Percentiles rank a stretch among this genome's conserved stretches.
phyloP scores from a whole-genome alignment of 2,113 vertebrate genomes.

The Mormyrus lacerda region DNA sequence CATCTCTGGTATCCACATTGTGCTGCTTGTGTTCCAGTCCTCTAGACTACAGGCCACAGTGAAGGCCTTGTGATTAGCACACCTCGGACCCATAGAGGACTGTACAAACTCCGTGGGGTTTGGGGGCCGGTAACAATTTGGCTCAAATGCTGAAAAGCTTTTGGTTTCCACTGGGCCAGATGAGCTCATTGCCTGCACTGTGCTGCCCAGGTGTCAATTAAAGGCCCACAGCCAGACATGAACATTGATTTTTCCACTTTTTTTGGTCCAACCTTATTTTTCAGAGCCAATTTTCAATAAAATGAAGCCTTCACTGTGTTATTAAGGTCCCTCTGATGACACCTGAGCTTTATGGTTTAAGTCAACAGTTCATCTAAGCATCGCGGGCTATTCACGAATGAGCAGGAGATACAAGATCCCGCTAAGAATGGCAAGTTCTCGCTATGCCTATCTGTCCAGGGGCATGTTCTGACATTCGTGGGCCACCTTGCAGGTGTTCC shows the following conservation, averaged over 20 bases:
- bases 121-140: neutral
- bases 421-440: neutral
- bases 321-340: neutral
- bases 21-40: neutral
- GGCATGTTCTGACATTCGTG: neutral
- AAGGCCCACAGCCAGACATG: neutral
- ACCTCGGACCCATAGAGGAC: neutral
- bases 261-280: neutral
- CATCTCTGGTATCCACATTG: neutral
- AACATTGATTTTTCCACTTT: neutral
- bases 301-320: neutral
- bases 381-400: neutral
- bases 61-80: neutral
- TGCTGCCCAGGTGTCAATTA: neutral
- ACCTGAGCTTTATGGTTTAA: neutral
- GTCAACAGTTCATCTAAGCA: neutral
- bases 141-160: neutral
- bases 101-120: neutral
- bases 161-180: neutral
- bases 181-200: neutral
- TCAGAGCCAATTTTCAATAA: neutral
- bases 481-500: neutral
- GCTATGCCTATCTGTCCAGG: neutral
- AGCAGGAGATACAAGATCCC: neutral
- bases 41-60: neutral